phyloP scores from a whole-genome alignment of 2,888 invertebrate species.

The Phengaris alcon region DNA sequence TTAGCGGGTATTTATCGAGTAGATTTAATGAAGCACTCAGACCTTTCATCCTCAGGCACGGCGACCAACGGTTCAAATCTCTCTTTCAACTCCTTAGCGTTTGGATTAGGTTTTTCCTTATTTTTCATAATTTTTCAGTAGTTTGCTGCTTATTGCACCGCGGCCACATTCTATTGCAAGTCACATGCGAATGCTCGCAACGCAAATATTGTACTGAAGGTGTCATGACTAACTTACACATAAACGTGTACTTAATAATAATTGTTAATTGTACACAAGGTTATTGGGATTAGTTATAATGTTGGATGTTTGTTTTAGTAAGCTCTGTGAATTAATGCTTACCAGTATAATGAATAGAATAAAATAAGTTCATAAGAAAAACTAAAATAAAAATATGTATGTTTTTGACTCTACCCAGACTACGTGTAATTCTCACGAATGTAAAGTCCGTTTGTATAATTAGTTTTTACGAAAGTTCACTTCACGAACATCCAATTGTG shows the following conservation, averaged over 20 bases:
- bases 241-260: constrained; percentile 57
- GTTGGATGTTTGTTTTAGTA: background rate
- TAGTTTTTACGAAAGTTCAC: too few species aligned
- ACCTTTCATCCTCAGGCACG: constrained; percentile 77
- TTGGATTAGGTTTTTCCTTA: constrained; percentile 69
- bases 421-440: too few species aligned
- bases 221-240: constrained; percentile 44
- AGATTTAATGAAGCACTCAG: constrained; percentile 65
- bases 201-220: constrained; percentile 52
- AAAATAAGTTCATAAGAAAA: background rate
- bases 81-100: constrained; percentile 60
- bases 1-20: constrained; percentile 52
- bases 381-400: background rate
- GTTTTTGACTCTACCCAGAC: too few species aligned
- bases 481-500: too few species aligned
- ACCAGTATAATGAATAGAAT: background rate
- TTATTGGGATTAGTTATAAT: constrained; percentile 34
- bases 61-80: constrained; percentile 65
- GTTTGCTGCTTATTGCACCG: background rate
- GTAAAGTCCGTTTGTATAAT: too few species aligned
- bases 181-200: constrained; percentile 46
- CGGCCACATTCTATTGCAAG: background rate
- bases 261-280: constrained; percentile 48
- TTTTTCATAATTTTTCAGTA: constrained; percentile 53
- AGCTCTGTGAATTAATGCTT: background rate